Evolutionary conservation across 2,888 invertebrate genomes (phyloP).

Genomic region (Caenorhabditis becei): DNA sequence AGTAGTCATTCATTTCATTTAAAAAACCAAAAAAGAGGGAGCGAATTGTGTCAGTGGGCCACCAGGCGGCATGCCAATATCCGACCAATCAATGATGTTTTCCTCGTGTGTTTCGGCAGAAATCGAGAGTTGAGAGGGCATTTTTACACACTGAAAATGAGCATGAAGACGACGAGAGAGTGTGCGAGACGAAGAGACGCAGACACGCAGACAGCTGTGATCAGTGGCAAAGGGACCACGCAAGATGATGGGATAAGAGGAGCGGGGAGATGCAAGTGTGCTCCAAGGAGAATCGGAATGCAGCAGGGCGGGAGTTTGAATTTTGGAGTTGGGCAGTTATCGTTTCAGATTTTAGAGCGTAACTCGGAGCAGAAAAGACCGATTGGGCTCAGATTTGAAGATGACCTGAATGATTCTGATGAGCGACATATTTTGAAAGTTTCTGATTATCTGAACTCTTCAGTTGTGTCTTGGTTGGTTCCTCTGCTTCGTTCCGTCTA

Average conservation of each 20-base stretch:
- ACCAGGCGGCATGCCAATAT: too few species aligned
- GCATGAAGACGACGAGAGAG: slow-evolving; percentile 29
- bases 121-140: slow-evolving; percentile 44
- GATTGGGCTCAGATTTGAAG: too few species aligned
- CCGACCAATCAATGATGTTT: not conserved
- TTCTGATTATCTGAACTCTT: too few species aligned
- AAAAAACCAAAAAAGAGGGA: slow-evolving; percentile 10
- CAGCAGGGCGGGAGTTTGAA: not conserved
- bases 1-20: too few species aligned
- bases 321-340: too few species aligned
- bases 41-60: too few species aligned
- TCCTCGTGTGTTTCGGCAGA: not conserved
- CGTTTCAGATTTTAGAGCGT: too few species aligned
- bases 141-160: slow-evolving; percentile 42
- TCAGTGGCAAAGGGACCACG: not conserved
- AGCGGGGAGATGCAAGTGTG: too few species aligned
- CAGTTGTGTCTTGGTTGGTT: too few species aligned
- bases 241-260: not conserved
- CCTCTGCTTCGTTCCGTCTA: not conserved
- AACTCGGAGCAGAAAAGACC: too few species aligned
- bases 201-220: not conserved
- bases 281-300: not conserved
- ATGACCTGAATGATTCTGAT: too few species aligned
- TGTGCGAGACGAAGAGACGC: slow-evolving; percentile 18
- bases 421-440: too few species aligned